A percentile compares a stretch with the other conserved stretches of the same genome.
Evolutionary conservation across 2,113 vertebrate genomes (phyloP).

Genomic region (Rhabdornis inornatus): DNA sequence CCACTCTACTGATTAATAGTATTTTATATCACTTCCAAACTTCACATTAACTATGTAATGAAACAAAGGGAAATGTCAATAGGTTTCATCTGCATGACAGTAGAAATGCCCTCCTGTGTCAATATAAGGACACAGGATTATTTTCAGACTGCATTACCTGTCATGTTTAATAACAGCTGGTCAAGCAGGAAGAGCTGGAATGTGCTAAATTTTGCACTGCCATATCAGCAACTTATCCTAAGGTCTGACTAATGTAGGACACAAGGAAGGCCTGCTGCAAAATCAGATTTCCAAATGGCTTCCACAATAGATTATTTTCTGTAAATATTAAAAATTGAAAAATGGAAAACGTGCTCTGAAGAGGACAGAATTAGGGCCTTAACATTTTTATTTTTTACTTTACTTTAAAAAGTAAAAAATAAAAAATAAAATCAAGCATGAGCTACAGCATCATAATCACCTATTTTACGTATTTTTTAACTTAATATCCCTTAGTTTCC

Average conservation of each 20-base stretch:
- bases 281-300: not conserved
- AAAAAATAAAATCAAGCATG: not conserved
- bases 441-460: not conserved
- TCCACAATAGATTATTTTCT: not conserved
- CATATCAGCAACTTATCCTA: not conserved
- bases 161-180: not conserved
- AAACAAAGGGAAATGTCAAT: not conserved
- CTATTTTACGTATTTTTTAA: not conserved
- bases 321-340: not conserved
- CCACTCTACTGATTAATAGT: not conserved
- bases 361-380: not conserved
- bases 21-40: not conserved
- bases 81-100: not conserved
- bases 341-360: fast-evolving
- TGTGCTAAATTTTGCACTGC: not conserved
- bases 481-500: not conserved
- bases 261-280: not conserved
- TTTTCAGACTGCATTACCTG: not conserved
- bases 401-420: not conserved
- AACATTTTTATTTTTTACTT: no score
- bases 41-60: not conserved
- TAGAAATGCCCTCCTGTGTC: not conserved
- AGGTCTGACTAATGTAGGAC: not conserved
- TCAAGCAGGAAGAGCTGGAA: not conserved
- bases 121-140: not conserved